A percentile compares a stretch with the other conserved stretches of the same genome.
phyloP scores from a whole-genome alignment of 1,140 invertebrate species.

The Choristoneura fumiferana region DNA sequence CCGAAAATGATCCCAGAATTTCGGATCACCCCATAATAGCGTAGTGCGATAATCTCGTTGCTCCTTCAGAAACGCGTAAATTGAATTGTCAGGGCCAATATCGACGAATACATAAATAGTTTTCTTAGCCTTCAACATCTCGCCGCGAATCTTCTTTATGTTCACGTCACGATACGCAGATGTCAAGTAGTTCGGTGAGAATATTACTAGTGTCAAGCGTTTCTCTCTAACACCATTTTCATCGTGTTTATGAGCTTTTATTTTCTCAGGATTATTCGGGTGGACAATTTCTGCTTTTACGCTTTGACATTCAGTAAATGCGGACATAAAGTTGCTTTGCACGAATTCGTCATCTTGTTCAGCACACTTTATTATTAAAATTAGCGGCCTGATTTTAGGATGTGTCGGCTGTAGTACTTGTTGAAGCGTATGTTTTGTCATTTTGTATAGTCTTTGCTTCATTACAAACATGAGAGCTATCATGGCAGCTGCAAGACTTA shows the following conservation, averaged over 20 bases:
- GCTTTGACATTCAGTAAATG: slow-evolving; percentile 41
- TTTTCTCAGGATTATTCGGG: slow-evolving; percentile 24
- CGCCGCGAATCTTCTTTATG: slow-evolving; percentile 68
- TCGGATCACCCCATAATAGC: slow-evolving; percentile 55
- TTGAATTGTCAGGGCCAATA: slow-evolving; percentile 62
- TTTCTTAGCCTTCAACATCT: slow-evolving; percentile 62
- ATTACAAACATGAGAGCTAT: background rate
- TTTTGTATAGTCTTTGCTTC: background rate
- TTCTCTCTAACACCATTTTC: slow-evolving; percentile 35
- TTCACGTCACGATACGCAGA: slow-evolving; percentile 59
- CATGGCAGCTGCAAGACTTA: background rate
- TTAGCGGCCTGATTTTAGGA: background rate
- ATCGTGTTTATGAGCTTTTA: slow-evolving; percentile 31
- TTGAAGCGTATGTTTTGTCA: background rate
- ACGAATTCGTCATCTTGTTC: slow-evolving; percentile 63
- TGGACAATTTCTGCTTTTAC: slow-evolving; percentile 42
- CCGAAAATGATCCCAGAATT: slow-evolving; percentile 58
- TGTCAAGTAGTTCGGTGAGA: slow-evolving; percentile 65
- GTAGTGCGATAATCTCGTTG: slow-evolving; percentile 51
- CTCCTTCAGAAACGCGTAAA: slow-evolving; percentile 65
- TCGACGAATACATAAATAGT: slow-evolving; percentile 64
- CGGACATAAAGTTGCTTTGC: slow-evolving; percentile 51
- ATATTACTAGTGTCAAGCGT: slow-evolving; percentile 49
- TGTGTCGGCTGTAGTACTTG: background rate
- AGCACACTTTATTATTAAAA: slow-evolving; percentile 44